Evolutionary conservation across 2,888 invertebrate genomes (phyloP).

Genomic region (Caenorhabditis sulstoni): DNA sequence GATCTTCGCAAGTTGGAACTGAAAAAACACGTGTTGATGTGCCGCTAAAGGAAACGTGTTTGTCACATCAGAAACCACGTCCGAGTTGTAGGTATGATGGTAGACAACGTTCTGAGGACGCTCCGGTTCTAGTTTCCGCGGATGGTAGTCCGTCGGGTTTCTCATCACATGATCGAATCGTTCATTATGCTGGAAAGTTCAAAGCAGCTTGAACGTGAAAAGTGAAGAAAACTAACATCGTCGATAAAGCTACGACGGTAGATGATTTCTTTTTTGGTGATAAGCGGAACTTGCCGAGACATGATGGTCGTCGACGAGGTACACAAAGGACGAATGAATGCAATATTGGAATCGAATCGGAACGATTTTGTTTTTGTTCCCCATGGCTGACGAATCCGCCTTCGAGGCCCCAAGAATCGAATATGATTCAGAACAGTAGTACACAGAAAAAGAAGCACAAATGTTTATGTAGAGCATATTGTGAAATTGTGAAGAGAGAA

Average conservation of each 20-base stretch:
- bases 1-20: constrained; percentile 51
- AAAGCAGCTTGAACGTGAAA: neutral
- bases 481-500: constrained; percentile 18
- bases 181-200: constrained; percentile 41
- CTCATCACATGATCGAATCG: constrained; percentile 41
- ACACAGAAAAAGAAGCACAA: constrained; percentile 31
- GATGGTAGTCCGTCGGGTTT: constrained; percentile 16
- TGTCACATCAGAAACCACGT: constrained; percentile 26
- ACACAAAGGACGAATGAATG: constrained; percentile 24
- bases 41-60: neutral
- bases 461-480: constrained; percentile 41
- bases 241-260: constrained; percentile 55
- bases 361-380: constrained; percentile 8
- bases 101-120: constrained; percentile 20
- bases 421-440: constrained; percentile 18
- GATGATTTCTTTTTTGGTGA: constrained; percentile 56
- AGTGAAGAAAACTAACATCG: constrained; percentile 32
- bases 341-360: constrained; percentile 8
- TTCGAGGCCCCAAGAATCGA: constrained; percentile 3
- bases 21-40: neutral
- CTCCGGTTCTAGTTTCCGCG: constrained; percentile 22
- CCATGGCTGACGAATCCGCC: constrained; percentile 1
- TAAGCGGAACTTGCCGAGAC: constrained; percentile 48
- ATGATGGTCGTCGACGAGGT: constrained; percentile 10
- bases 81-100: constrained; percentile 33